Evolutionary conservation across 2,888 invertebrate genomes (phyloP).

Genomic region (Diarsia mendica): DNA sequence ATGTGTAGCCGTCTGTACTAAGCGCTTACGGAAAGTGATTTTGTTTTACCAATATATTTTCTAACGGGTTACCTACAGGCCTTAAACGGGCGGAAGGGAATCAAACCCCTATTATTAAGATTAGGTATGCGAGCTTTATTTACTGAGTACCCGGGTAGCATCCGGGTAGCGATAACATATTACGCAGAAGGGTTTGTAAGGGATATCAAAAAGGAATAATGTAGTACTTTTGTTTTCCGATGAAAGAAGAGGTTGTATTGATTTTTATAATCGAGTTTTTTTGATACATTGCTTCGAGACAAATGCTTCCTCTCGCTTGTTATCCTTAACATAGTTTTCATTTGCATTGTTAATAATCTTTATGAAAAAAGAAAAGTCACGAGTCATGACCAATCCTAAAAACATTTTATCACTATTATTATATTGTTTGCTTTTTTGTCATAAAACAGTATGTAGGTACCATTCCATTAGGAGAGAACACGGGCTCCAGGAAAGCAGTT

Average conservation of each 20-base stretch:
- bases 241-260: background rate
- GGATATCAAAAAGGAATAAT: conserved; percentile 1
- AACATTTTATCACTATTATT: too few species aligned
- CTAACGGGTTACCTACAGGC: background rate
- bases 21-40: too few species aligned
- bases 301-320: background rate
- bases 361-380: too few species aligned
- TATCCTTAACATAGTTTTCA: background rate
- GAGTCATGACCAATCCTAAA: too few species aligned
- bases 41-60: background rate
- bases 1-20: too few species aligned
- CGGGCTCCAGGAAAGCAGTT: too few species aligned
- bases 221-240: conserved; percentile 4
- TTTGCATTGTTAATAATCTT: too few species aligned
- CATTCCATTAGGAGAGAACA: too few species aligned
- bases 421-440: too few species aligned
- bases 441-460: too few species aligned
- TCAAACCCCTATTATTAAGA: conserved; percentile 21
- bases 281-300: background rate
- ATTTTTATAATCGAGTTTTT: background rate
- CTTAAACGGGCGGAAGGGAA: conserved; percentile 5
- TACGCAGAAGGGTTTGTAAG: conserved; percentile 21
- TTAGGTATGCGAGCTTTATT: conserved; percentile 23
- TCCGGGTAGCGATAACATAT: conserved; percentile 29
- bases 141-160: conserved; percentile 27